phyloP scores from a whole-genome alignment of 2,888 invertebrate genomes.

The Orchestes rusci region DNA sequence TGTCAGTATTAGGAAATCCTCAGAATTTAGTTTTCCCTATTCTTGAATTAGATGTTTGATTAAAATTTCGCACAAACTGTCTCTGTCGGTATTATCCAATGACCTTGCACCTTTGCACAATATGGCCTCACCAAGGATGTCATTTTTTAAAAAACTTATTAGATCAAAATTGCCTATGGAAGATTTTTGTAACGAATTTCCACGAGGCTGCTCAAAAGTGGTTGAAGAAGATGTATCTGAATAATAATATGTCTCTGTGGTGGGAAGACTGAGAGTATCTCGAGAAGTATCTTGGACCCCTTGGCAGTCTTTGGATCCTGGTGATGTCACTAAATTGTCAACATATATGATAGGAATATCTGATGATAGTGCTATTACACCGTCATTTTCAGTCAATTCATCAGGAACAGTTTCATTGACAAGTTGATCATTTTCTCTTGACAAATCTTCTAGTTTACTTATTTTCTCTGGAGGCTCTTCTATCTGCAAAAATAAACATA shows the following conservation, averaged over 20 bases:
- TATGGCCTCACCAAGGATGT: conserved; percentile 7
- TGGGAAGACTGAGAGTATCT: background rate
- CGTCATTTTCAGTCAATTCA: background rate
- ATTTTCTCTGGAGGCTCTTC: background rate
- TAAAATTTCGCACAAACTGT: conserved; percentile 2
- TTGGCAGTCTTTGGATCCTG: background rate
- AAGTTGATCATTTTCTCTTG: too few relatives aligned
- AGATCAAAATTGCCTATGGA: conserved; percentile 1
- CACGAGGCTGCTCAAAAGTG: background rate
- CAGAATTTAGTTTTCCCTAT: background rate
- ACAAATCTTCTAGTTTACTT: background rate
- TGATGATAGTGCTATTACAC: background rate
- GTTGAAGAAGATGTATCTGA: background rate
- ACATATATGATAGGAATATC: background rate
- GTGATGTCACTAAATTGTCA: background rate
- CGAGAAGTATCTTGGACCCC: too few relatives aligned
- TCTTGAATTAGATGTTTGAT: conserved; percentile 4
- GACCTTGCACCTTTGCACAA: background rate
- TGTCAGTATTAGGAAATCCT: conserved; percentile 3
- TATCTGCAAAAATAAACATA: background rate
- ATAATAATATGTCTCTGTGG: background rate
- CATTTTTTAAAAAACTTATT: conserved; percentile 1
- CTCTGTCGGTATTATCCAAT: conserved; percentile 5
- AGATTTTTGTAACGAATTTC: background rate
- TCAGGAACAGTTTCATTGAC: too few relatives aligned